Evolutionary conservation across 1,140 invertebrate species (phyloP).

Genomic region (Palaemon carinicauda): DNA sequence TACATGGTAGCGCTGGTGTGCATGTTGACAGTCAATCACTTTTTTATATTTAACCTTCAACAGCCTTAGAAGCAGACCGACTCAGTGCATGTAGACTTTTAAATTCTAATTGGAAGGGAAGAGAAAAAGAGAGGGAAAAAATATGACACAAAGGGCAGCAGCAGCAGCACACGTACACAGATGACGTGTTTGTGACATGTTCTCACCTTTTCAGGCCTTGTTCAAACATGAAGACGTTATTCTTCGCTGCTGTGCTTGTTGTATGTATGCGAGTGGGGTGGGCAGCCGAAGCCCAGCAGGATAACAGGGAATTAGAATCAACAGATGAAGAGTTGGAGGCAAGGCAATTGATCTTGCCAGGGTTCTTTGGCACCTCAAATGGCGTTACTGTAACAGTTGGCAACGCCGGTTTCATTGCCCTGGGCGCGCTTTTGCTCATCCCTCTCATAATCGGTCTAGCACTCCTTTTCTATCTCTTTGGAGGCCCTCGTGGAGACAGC

Average conservation of each 20-base stretch:
- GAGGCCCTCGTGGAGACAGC: slow-evolving; percentile 30
- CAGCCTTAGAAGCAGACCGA: slow-evolving; percentile 17
- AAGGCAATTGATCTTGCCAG: too few species aligned
- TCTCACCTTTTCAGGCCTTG: slow-evolving; percentile 55
- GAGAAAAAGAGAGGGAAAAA: too few species aligned
- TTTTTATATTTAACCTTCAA: not conserved
- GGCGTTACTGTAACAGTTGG: slow-evolving; percentile 29
- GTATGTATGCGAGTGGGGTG: slow-evolving; percentile 53
- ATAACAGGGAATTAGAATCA: not conserved
- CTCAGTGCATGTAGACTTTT: too few species aligned
- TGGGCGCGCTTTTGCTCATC: slow-evolving; percentile 44
- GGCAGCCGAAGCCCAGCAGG: slow-evolving; percentile 51
- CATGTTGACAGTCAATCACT: slow-evolving; percentile 17
- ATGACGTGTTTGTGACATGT: slow-evolving; percentile 39
- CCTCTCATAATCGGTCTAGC: slow-evolving; percentile 52
- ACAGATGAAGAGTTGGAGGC: too few species aligned
- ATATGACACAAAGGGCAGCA: not conserved
- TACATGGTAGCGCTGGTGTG: slow-evolving; percentile 45
- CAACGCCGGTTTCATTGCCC: slow-evolving; percentile 49
- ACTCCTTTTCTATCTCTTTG: slow-evolving; percentile 48
- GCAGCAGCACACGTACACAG: not conserved
- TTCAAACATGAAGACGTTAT: slow-evolving; percentile 53
- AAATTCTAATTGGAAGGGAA: too few species aligned
- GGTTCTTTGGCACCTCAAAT: too few species aligned
- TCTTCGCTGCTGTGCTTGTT: slow-evolving; percentile 55